phyloP scores from a whole-genome alignment of 2,888 invertebrate species.

The Lacanobia oleracea region DNA sequence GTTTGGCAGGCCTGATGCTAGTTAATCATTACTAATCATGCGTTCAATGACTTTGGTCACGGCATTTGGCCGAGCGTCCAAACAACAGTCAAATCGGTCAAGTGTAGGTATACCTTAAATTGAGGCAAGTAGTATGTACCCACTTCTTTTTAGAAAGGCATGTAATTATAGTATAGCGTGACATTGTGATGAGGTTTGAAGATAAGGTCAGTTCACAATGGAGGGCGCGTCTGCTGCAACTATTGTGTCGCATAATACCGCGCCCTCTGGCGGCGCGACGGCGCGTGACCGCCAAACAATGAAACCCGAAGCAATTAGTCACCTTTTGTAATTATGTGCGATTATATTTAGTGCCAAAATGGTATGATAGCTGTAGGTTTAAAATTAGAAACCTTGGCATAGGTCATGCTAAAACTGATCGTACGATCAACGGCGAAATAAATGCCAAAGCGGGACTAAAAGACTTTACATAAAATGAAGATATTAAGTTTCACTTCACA shows the following conservation, averaged over 20 bases:
- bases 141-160: conserved; percentile 36
- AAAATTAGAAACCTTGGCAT: conserved; percentile 33
- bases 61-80: conserved; percentile 40
- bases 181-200: conserved; percentile 63
- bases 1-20: conserved; percentile 43
- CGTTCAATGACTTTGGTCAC: conserved; percentile 59
- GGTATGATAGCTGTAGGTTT: conserved; percentile 20
- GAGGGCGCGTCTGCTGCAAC: conserved; percentile 74
- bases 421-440: conserved; percentile 3
- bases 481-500: conserved; percentile 8
- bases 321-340: conserved; percentile 60
- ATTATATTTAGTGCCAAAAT: conserved; percentile 49
- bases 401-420: conserved; percentile 36
- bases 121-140: conserved; percentile 22
- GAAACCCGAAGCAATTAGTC: conserved; percentile 70
- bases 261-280: conserved; percentile 80
- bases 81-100: conserved; percentile 49
- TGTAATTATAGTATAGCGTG: conserved; percentile 69
- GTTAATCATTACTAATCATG: conserved; percentile 44
- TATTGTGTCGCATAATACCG: conserved; percentile 72
- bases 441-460: conserved; percentile 15
- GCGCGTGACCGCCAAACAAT: conserved; percentile 76
- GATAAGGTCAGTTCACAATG: conserved; percentile 80
- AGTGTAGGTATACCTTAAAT: conserved; percentile 30
- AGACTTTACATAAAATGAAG: conserved; percentile 8